A percentile compares a stretch with the other conserved stretches of the same genome.
Evolutionary conservation across 2,888 invertebrate genomes (phyloP).

Genomic region (Odontothrips loti): DNA sequence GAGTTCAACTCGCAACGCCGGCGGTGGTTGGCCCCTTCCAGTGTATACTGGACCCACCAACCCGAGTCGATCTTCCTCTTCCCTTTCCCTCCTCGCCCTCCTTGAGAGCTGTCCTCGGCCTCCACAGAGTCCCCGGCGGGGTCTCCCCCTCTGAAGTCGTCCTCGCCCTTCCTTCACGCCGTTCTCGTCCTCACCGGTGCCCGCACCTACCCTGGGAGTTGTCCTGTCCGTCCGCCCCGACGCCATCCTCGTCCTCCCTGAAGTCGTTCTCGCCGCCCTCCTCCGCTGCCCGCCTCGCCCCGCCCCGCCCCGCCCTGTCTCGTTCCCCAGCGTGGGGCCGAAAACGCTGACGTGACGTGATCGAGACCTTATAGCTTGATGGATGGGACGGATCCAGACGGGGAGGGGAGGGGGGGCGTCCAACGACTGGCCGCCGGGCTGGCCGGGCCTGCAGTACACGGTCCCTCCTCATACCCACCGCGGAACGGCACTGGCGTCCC

Average conservation of each 20-base stretch:
- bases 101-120: background rate
- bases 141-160: too few relatives aligned
- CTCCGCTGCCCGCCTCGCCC: background rate
- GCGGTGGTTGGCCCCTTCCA: too few relatives aligned
- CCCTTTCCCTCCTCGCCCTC: background rate
- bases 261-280: background rate
- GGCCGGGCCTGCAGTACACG: too few relatives aligned
- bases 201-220: too few relatives aligned
- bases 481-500: too few relatives aligned
- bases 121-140: too few relatives aligned
- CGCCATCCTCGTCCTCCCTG: background rate
- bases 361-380: conserved; percentile 23
- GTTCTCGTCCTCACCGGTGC: background rate
- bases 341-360: conserved; percentile 21
- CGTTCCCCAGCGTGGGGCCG: background rate
- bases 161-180: background rate
- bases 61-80: too few relatives aligned
- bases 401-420: background rate
- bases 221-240: background rate
- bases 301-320: too few relatives aligned
- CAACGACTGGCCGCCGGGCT: background rate
- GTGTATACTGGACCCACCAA: too few relatives aligned
- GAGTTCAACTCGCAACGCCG: background rate
- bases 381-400: background rate
- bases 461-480: too few relatives aligned